Evolutionary conservation across 2,797 vertebrate species (phyloP), one percentile per base, ranked within the genome.

Genomic region (Distichodus sexfasciatus): DNA sequence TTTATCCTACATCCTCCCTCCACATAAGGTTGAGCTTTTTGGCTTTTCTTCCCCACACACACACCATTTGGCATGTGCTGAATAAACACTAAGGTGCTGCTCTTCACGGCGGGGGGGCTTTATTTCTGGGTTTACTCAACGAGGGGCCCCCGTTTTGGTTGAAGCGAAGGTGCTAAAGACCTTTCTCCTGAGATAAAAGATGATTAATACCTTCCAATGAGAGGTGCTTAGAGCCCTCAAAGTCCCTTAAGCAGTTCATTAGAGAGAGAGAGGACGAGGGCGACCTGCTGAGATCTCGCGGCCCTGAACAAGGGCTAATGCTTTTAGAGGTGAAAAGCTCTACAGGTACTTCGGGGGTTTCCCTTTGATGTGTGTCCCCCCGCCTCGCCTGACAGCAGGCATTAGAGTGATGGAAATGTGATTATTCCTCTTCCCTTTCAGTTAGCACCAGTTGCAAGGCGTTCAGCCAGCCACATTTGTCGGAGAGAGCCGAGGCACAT

Each of bases 31-130:
- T 55, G 53, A 21, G 28, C 2, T 12, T 21, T 63, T 41, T 65
- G 51, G 41, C 51, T 51, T 57, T 40, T 57, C 24, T 47, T 4
- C 23, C 17, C 14, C 31, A 63, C 23, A 33, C 26, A 53, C 3
- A 2, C 69, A 65, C 89, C 91, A 90, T 92, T 92, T 92, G 91
- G 84, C 69, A 57, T 74, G 82, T 60, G 81, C 74, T 87, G 87
- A 91, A 89, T 89, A 90, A 90, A 91, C 89, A 89, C 83, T 81
- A 85, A 88, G 86, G 86, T 84, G 87, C 79, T 85, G 83, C 53
- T 48, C 72, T 72, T 84, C 81, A 80, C 67, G 64, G 69, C 78
- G 77, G 73, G 82, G 55, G 75, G 79, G 72, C 11, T 60, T 12
- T 75, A 58, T 41, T 81, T 85, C 21, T 40, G 51, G 60, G 87